Base-by-base conservation (phyloP, 2,888 invertebrate genomes). In the Geotrupes spiniger region DNA sequence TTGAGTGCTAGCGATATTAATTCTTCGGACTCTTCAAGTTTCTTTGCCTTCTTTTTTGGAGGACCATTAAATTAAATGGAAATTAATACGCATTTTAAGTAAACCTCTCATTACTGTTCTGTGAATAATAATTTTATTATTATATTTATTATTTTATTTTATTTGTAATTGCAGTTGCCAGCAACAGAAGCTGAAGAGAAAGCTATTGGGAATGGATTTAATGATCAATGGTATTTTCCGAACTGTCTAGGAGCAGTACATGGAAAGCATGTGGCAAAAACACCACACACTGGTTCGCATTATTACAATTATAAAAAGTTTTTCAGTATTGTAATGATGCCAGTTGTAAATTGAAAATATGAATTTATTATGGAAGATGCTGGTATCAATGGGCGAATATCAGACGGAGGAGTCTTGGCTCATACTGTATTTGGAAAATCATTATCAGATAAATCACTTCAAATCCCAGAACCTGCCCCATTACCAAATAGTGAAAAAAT, bases 201-300 rank as follows among this genome's bases (percentile, higher is more conserved):
- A n/a, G n/a, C n/a, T n/a, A n/a, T n/a, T n/a, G n/a, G n/a, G n/a
- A n/a, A n/a, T n/a, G n/a, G n/a, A n/a, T n/a, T n/a, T n/a, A n/a
- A n/a, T n/a, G n/a, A n/a, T n/a, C 33, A 57, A 60, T n/a, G n/a
- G n/a, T n/a, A 61, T 50, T 56, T 61, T 38, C 54, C 56, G 11
- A 56, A 59, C 27, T 58, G 51, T 41, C 5, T 58, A 5, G 58
- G 55, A 1, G 44, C 53, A 16, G 45, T 58, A 11, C 54, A 59
- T 37, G 55, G 60, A 10, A 61, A 47, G 27, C 47, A 52, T 29
- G 43, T 52, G 17, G 37, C 38, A 52, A 12, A 54, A 53, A 48
- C 59, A 39, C 33, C 46, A 14, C 45, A 57, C 6, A 36, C 5
- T 57, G 59, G 40, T 61, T 51, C 45, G 60, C 9, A 26, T 9